A percentile compares a stretch with the other conserved stretches of the same genome.
Evolutionary conservation across 1,140 invertebrate species (phyloP).

Genomic region (Apis cerana): DNA sequence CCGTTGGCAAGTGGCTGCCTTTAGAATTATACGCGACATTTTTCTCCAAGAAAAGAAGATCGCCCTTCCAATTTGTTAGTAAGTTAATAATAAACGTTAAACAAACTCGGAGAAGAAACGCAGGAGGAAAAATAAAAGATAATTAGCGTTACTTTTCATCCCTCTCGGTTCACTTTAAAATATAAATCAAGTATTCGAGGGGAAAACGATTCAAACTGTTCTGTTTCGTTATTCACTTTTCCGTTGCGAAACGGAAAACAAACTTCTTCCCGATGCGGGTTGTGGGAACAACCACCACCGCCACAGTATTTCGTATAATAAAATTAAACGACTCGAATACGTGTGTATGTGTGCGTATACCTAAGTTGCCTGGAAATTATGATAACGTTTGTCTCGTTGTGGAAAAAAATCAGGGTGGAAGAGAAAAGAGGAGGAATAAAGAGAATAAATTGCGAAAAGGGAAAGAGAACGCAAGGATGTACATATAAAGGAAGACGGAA

Average conservation of each 20-base stretch:
- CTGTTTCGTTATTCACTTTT: background rate
- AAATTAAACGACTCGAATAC: constrained; percentile 49
- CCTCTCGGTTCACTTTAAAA: background rate
- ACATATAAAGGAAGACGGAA: background rate
- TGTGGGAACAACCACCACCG: background rate
- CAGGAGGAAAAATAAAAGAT: background rate
- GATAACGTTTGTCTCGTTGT: constrained; percentile 55
- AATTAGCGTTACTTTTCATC: background rate
- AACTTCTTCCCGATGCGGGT: background rate
- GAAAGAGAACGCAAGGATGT: too few species aligned
- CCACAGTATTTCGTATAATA: constrained; percentile 40
- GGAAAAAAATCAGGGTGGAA: constrained; percentile 12
- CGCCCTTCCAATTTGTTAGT: background rate
- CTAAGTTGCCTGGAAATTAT: constrained; percentile 46
- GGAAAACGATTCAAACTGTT: background rate
- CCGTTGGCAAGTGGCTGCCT: background rate
- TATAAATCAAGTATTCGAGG: background rate
- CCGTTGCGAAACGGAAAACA: background rate
- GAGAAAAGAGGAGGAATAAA: background rate
- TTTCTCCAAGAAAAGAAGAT: background rate
- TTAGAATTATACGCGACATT: background rate
- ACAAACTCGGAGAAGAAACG: background rate
- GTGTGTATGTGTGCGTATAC: background rate
- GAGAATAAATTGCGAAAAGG: too few species aligned
- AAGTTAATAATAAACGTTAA: background rate